Evolutionary conservation across 2,888 invertebrate species (phyloP).

Genomic region (Tetropium fuscum): DNA sequence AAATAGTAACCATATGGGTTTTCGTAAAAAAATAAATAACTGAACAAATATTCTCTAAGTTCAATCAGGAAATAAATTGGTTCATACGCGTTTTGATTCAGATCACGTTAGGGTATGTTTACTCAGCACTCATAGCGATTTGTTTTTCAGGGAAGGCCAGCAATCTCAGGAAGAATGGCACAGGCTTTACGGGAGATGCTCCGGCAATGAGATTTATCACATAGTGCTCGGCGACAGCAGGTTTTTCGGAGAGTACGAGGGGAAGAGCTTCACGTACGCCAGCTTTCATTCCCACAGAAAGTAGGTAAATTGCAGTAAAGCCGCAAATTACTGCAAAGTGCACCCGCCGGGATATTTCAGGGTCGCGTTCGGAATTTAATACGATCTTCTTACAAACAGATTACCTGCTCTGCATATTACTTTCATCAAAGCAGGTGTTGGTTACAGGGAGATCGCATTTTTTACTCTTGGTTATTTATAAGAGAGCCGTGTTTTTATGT

Average conservation of each 20-base stretch:
- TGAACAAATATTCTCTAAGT: too few species aligned
- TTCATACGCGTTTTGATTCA: neutral
- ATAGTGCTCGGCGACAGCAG: constrained; percentile 94
- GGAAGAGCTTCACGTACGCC: constrained; percentile 99
- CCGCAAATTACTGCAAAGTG: constrained; percentile 7
- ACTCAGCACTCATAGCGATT: constrained; percentile 20
- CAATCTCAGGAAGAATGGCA: constrained; percentile 98
- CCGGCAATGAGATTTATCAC: constrained; percentile 99
- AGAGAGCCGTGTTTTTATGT: too few species aligned
- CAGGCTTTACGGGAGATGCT: constrained; percentile 96
- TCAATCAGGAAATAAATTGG: too few species aligned
- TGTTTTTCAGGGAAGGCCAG: constrained; percentile 84
- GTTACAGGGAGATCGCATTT: too few species aligned
- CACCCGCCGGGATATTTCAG: neutral
- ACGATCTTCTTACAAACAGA: too few species aligned
- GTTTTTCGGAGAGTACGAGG: constrained; percentile 98
- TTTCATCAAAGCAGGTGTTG: too few species aligned
- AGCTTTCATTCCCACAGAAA: constrained; percentile 99
- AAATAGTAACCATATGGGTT: too few species aligned
- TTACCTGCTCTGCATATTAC: too few species aligned
- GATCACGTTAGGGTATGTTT: neutral
- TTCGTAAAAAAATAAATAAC: too few species aligned
- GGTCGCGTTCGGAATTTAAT: constrained; percentile 10
- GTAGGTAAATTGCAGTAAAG: constrained; percentile 69
- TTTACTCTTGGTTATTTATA: too few species aligned